Evolutionary conservation across 2,797 vertebrate species (phyloP), one percentile per base, ranked within the genome.

Genomic region (Remorina albescens): DNA sequence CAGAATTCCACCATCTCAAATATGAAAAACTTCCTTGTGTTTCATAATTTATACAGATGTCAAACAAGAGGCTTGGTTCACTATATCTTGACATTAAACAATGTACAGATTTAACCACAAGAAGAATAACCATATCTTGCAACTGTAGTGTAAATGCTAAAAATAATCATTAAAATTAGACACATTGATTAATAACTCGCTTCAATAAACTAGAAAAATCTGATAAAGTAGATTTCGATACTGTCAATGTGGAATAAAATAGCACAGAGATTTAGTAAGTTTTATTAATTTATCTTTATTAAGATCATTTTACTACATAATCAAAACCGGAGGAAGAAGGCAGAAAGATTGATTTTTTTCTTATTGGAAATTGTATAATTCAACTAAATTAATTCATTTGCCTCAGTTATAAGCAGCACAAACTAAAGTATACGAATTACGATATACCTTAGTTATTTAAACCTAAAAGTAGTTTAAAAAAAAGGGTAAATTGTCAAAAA

Each of bases 371-470:
- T 54, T 10, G 65, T 76, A 51, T 58, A 4, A 73, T 68, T 70
- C 39, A 18, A 42, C 59, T 73, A 18, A 42, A 69, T 71, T n/a
- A 55, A 70, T 26, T 2, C 23, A 12, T 57, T 54, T 21, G 50
- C 53, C 76, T 57, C 53, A 61, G 28, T 71, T 46, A 50, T n/a
- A 57, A 8, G n/a, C 62, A 36, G 61, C 67, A 71, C 64, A 39
- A 57, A 74, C 77, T 55, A 64, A 78, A 69, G 5, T 49, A 65
- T 61, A 26, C 46, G 65, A 54, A 68, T 41, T 57, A 4, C 36
- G 25, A 51, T 70, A 71, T 6, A 41, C 69, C 68, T 80, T 68
- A 36, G 77, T 80, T 47, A 57, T 67, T 76, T 65, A 65, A 28
- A 56, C 44, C 66, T 62, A 39, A 49, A 53, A 18, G 37, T 37